phyloP scores from a whole-genome alignment of 2,113 vertebrate species.

The Pomatorhinus ruficollis region DNA sequence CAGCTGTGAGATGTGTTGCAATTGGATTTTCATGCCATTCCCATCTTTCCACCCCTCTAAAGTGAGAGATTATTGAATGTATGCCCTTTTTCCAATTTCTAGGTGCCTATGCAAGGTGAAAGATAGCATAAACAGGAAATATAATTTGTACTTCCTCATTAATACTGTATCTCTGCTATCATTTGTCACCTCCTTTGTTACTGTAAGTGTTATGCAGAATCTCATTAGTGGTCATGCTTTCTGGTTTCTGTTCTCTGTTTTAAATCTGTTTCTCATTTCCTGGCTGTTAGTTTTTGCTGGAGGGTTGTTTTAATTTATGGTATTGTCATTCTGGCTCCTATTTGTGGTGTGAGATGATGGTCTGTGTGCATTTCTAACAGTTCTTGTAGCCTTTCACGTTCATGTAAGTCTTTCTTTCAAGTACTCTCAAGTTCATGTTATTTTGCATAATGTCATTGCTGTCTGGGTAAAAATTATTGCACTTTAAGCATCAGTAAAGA shows the following conservation, averaged over 20 bases:
- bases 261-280: conserved; percentile 63
- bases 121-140: conserved; percentile 23
- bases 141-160: conserved; percentile 36
- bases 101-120: neutral
- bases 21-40: neutral
- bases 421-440: conserved; percentile 7
- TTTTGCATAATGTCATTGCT: conserved; percentile 35
- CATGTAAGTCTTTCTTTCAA: conserved; percentile 40
- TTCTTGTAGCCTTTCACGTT: conserved; percentile 20
- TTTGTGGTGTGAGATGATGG: conserved; percentile 37
- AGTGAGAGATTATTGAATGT: neutral
- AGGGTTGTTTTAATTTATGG: conserved; percentile 56
- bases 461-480: conserved; percentile 14
- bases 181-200: conserved; percentile 57
- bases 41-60: neutral
- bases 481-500: neutral
- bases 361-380: conserved; percentile 20
- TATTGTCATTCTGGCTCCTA: conserved; percentile 51
- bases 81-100: neutral
- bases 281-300: conserved; percentile 51
- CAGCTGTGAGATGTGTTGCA: neutral
- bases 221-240: conserved; percentile 66
- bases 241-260: conserved; percentile 55
- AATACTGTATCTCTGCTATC: conserved; percentile 36
- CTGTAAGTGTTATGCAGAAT: conserved; percentile 44